These are phyloP conservation scores for Drosophila lacertosa DNA, from an alignment of 1,140 invertebrate genomes.

Conservation along the genomic window DNA sequence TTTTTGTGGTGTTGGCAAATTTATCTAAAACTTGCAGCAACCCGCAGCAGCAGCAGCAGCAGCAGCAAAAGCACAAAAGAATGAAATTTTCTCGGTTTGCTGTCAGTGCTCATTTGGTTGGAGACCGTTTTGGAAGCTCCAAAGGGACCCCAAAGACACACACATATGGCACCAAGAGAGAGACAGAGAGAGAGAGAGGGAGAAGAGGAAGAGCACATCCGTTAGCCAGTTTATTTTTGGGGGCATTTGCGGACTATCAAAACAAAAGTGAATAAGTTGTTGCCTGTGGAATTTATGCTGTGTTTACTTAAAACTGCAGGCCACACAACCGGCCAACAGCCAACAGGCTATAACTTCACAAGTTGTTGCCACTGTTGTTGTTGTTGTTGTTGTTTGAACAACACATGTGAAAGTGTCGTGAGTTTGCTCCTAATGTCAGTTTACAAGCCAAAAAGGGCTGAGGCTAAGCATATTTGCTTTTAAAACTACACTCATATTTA, in stretches of 20 bases:
- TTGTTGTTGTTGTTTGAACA: conserved; percentile 24
- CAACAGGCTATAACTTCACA: conserved; percentile 13
- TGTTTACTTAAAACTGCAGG: conserved; percentile 63
- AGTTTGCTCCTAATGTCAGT: conserved; percentile 35
- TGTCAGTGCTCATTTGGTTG: conserved; percentile 72
- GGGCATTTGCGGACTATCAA: conserved; percentile 62
- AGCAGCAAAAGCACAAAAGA: conserved; percentile 35
- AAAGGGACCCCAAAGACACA: conserved; percentile 36
- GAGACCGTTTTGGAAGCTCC: conserved; percentile 23
- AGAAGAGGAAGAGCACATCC: conserved; percentile 25
- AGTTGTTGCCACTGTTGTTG: conserved; percentile 31
- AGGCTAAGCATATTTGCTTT: conserved; percentile 49
- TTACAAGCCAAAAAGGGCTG: conserved; percentile 27
- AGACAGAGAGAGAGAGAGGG: background rate
- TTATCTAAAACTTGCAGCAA: conserved; percentile 60
- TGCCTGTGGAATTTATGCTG: conserved; percentile 54
- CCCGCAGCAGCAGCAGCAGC: conserved; percentile 27
- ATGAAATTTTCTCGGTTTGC: conserved; percentile 46
- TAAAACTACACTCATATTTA: conserved; percentile 12
- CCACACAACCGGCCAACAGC: conserved; percentile 12
- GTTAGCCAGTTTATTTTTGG: conserved; percentile 66
- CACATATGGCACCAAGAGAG: background rate
- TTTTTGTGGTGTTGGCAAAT: conserved; percentile 60
- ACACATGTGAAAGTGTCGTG: conserved; percentile 47
- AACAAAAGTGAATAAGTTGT: conserved; percentile 75